phyloP scores from a whole-genome alignment of 2,113 vertebrate species.

The Scomber japonicus region DNA sequence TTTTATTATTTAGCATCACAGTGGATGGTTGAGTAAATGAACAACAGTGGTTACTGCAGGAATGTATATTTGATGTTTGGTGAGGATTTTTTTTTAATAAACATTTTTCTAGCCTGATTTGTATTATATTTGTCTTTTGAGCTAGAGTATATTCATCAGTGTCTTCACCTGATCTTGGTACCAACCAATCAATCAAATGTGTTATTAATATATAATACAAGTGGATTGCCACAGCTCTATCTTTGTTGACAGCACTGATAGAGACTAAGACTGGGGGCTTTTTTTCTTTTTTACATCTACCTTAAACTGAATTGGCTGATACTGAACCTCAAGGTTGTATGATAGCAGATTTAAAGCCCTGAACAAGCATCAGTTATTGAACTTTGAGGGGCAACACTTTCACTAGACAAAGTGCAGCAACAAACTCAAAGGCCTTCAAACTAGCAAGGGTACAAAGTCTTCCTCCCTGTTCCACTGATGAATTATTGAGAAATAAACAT shows the following conservation, averaged over 20 bases:
- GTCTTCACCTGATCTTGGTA: conserved; percentile 14
- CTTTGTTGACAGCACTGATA: conserved; percentile 34
- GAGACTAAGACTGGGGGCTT: conserved; percentile 16
- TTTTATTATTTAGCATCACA: neutral
- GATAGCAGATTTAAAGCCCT: conserved; percentile 52
- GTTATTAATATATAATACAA: neutral
- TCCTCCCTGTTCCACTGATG: conserved; percentile 50
- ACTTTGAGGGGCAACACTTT: conserved; percentile 30
- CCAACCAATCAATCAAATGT: conserved; percentile 32
- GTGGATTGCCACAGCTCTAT: conserved; percentile 20
- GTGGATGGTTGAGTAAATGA: neutral
- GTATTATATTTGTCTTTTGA: neutral
- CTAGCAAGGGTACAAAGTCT: conserved; percentile 28
- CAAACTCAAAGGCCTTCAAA: conserved; percentile 46
- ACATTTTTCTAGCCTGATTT: neutral
- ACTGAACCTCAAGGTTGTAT: conserved; percentile 2
- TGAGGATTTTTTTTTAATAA: neutral
- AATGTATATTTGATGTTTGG: neutral
- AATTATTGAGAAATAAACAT: conserved; percentile 78
- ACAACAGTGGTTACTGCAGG: neutral
- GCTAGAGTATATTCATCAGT: neutral
- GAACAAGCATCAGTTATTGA: conserved; percentile 41
- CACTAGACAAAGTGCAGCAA: conserved; percentile 13
- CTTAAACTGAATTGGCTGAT: conserved; percentile 1
- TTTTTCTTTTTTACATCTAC: neutral